A percentile compares a stretch with the other conserved stretches of the same genome.
Conservation (phyloP, 92 coral and sea anemone genomes). For the Diadumene lineata region DNA sequence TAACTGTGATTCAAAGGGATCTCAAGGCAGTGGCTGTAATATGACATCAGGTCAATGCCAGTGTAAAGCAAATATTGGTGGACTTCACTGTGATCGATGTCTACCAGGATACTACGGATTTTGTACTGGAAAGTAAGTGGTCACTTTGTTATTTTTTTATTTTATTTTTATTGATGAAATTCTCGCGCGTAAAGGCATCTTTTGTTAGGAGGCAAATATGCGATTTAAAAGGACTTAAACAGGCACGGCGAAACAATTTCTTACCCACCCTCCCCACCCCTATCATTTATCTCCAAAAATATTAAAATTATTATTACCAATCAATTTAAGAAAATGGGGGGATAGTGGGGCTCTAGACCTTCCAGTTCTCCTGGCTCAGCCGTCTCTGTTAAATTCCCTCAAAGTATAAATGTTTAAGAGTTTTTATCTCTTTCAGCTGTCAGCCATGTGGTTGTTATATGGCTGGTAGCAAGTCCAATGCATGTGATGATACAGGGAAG, state of each 20-base stretch:
- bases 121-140: constrained; percentile 36
- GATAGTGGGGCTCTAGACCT: not conserved
- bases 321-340: not conserved
- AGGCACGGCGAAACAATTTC: too few relatives aligned
- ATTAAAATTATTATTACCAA: not conserved
- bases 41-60: constrained; percentile 73
- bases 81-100: constrained; percentile 73
- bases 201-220: too few relatives aligned
- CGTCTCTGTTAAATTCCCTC: not conserved
- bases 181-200: too few relatives aligned
- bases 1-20: constrained; percentile 65
- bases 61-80: constrained; percentile 82
- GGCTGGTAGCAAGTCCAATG: constrained; percentile 55
- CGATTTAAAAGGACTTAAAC: too few relatives aligned
- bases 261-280: too few relatives aligned
- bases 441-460: constrained; percentile 73
- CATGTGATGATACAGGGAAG: constrained; percentile 60
- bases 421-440: constrained; percentile 54
- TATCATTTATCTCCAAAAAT: too few relatives aligned
- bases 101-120: constrained; percentile 85
- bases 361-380: not conserved
- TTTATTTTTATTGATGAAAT: not conserved
- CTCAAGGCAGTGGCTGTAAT: constrained; percentile 71
- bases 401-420: not conserved
- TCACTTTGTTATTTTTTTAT: too few relatives aligned